Evolutionary conservation across 1,140 invertebrate genomes (phyloP).

Genomic region (Oscheius sp.): DNA sequence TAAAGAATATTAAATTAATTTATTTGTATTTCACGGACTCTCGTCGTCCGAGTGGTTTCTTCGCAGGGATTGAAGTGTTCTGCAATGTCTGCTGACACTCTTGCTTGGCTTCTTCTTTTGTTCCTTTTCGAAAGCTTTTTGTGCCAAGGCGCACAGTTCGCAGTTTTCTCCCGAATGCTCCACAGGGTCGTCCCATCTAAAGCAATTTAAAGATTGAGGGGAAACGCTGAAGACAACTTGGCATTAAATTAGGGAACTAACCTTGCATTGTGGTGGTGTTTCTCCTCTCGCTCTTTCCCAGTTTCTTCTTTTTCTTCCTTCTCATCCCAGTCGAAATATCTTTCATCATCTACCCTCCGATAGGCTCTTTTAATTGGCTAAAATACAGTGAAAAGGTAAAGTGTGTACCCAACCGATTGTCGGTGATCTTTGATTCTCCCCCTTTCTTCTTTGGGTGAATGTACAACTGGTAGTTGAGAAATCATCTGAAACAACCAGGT

Average conservation of each 20-base stretch:
- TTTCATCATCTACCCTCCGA: too few species aligned
- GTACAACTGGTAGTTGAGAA: too few species aligned
- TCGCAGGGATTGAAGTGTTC: not conserved
- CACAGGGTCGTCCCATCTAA: not conserved
- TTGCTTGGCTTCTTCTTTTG: not conserved
- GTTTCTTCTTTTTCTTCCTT: not conserved
- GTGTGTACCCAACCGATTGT: too few species aligned
- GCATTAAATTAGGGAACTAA: not conserved
- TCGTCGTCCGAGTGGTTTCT: too few species aligned
- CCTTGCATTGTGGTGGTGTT: not conserved
- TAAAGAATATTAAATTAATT: not conserved
- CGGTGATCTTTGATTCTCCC: too few species aligned
- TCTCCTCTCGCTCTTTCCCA: not conserved
- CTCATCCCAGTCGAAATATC: conserved; percentile 1
- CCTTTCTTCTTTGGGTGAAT: too few species aligned
- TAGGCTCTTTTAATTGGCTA: too few species aligned
- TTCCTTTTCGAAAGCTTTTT: not conserved
- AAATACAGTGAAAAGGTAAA: not conserved
- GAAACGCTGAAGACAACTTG: not conserved
- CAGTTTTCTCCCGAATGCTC: not conserved
- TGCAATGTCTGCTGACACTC: conserved; percentile 1
- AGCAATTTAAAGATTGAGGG: not conserved
- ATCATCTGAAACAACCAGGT: too few species aligned
- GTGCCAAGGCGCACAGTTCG: not conserved
- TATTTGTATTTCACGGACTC: not conserved